Evolutionary conservation across 2,797 vertebrate species (phyloP).

Genomic region (Champsocephalus gunnari): DNA sequence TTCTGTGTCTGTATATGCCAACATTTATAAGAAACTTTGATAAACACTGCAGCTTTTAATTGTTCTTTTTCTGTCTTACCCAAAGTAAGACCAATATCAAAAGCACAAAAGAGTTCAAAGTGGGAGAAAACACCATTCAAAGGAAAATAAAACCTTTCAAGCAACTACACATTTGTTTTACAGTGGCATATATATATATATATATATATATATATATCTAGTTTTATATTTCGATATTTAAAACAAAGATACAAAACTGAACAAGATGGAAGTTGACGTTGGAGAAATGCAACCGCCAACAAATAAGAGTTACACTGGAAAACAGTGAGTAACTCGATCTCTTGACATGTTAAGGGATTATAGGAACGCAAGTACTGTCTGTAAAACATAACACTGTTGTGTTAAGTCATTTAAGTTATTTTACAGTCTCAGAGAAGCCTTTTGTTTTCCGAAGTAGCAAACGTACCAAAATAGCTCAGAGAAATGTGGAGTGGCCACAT

Average conservation of each 20-base stretch:
- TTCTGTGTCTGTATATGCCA: too few species aligned
- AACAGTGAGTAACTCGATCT: neutral
- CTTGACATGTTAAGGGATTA: neutral
- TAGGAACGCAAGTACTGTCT: neutral
- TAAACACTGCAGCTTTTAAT: neutral
- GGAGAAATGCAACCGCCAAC: neutral
- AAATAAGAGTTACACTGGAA: neutral
- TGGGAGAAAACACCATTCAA: neutral
- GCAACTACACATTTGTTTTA: neutral
- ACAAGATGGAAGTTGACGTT: neutral
- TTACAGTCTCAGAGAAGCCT: neutral
- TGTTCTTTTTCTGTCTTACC: neutral
- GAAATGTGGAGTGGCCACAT: constrained; percentile 12
- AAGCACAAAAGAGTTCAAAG: neutral
- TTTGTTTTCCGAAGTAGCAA: constrained; percentile 11
- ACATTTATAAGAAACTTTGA: neutral
- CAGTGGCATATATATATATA: neutral
- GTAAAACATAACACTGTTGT: neutral
- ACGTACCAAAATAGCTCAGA: constrained; percentile 4
- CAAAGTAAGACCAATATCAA: neutral
- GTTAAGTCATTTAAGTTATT: neutral
- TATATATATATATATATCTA: too few species aligned
- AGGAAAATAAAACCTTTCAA: neutral
- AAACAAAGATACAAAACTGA: neutral
- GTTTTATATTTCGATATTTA: neutral